Evolutionary conservation across 2,888 invertebrate genomes (phyloP).

Genomic region (Nephrotoma guestfalica): DNA sequence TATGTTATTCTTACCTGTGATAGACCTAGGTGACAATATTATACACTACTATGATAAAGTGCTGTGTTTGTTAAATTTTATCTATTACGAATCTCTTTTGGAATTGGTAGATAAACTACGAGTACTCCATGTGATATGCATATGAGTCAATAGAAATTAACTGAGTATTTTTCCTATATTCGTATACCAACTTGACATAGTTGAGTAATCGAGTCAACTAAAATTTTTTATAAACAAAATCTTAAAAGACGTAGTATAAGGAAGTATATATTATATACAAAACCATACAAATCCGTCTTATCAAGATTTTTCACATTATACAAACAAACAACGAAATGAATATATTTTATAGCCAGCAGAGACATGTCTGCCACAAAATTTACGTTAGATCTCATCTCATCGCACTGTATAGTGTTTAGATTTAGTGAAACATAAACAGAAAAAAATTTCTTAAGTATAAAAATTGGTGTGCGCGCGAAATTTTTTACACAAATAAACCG

Average conservation of each 20-base stretch:
- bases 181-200: neutral
- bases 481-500: neutral
- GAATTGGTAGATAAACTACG: too few species aligned
- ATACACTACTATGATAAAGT: too few species aligned
- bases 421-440: neutral
- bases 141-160: too few species aligned
- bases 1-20: too few species aligned
- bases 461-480: neutral
- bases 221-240: neutral
- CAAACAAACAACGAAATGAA: neutral
- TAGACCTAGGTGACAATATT: too few species aligned
- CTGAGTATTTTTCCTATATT: too few species aligned
- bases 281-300: neutral
- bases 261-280: neutral
- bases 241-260: neutral
- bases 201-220: neutral
- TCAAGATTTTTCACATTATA: neutral
- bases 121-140: too few species aligned
- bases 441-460: neutral
- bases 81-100: too few species aligned
- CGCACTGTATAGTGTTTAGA: neutral
- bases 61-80: too few species aligned
- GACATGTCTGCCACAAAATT: neutral
- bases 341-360: neutral
- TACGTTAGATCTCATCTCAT: neutral